Percentiles rank a stretch among this genome's conserved stretches.
Conservation (phyloP, 30 jellyfish, hydroid and myxozoan species). For the Turritopsis rubra region DNA sequence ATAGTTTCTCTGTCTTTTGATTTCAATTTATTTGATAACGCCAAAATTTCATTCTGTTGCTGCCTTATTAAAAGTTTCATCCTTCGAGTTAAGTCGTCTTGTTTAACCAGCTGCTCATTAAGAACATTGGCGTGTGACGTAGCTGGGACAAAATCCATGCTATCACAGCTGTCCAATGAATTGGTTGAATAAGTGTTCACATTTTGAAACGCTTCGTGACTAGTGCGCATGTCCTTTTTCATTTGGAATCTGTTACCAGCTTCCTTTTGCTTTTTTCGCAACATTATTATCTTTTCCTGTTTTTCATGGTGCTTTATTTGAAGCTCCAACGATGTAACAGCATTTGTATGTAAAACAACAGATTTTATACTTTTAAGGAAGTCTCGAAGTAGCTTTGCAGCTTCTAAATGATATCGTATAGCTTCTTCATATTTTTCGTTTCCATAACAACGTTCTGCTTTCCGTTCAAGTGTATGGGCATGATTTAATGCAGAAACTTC, state of each 20-base stretch:
- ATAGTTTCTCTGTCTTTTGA: background rate
- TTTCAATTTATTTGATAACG: background rate
- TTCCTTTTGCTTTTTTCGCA: background rate
- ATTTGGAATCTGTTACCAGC: background rate
- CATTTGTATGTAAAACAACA: background rate
- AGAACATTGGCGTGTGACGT: background rate
- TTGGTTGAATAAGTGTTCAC: background rate
- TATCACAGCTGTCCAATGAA: background rate
- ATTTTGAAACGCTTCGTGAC: background rate
- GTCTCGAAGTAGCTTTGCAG: background rate
- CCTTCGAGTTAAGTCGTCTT: background rate
- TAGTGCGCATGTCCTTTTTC: background rate
- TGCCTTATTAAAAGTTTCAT: background rate
- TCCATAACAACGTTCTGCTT: background rate
- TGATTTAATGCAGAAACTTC: background rate
- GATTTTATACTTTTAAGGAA: background rate
- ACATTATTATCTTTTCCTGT: background rate
- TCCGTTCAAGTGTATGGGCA: background rate
- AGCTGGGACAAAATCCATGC: background rate
- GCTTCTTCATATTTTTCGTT: background rate
- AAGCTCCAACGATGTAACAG: background rate
- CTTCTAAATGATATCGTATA: background rate
- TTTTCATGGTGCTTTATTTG: background rate
- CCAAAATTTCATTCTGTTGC: background rate
- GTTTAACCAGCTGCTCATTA: background rate